phyloP scores from a whole-genome alignment of 2,888 invertebrate genomes.

The Lamellibrachia satsuma region DNA sequence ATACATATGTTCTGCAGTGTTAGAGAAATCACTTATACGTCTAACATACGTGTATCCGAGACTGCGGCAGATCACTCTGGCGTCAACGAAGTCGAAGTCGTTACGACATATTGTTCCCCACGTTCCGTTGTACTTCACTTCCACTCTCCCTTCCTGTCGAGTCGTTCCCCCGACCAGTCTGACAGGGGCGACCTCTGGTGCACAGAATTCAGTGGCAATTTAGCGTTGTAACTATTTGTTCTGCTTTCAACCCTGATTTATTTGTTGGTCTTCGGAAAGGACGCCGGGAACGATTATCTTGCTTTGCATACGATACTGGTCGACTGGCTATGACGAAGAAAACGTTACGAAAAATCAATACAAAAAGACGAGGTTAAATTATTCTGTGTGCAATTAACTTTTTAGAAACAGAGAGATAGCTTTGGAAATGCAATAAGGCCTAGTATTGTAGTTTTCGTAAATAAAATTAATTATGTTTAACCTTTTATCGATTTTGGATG shows the following conservation, averaged over 20 bases:
- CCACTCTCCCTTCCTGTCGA: neutral
- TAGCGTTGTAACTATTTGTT: neutral
- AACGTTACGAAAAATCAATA: neutral
- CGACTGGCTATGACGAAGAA: neutral
- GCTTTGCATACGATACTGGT: neutral
- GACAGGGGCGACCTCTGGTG: neutral
- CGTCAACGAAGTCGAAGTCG: neutral
- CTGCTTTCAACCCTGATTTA: neutral
- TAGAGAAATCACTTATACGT: neutral
- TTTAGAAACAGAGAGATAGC: too few species aligned
- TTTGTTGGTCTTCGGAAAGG: neutral
- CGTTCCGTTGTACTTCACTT: neutral
- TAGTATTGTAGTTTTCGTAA: too few species aligned
- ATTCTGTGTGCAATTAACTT: too few species aligned
- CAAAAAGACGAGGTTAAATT: too few species aligned
- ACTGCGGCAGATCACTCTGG: neutral
- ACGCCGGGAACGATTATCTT: neutral
- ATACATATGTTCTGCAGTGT: too few species aligned
- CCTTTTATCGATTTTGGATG: too few species aligned
- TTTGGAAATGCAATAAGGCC: too few species aligned
- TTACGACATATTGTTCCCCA: neutral
- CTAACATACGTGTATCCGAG: neutral
- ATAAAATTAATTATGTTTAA: too few species aligned
- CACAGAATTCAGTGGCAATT: neutral
- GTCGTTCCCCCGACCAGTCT: neutral